Percentiles rank a stretch among this genome's conserved stretches.
Conservation (phyloP, 1,140 invertebrate species). For the Euura lappo region DNA sequence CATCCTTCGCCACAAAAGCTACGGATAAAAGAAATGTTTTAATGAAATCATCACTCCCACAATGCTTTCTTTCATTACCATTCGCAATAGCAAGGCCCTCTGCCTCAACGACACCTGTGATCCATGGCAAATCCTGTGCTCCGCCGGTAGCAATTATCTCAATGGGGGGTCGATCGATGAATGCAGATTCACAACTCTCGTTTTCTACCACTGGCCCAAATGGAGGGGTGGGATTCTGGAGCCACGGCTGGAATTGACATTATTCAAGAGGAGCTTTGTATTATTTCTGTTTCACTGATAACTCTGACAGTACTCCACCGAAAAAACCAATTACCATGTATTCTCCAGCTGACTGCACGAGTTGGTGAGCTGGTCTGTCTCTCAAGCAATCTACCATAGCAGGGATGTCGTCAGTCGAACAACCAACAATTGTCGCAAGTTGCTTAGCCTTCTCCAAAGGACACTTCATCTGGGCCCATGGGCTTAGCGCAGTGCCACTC, state of each 20-base stretch:
- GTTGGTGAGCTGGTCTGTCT: slow-evolving; percentile 54
- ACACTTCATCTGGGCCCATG: slow-evolving; percentile 61
- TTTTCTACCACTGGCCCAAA: background rate
- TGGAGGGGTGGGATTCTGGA: slow-evolving; percentile 44
- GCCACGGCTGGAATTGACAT: slow-evolving; percentile 42
- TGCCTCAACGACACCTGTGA: slow-evolving; percentile 64
- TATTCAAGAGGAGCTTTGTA: background rate
- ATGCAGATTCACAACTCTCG: slow-evolving; percentile 52
- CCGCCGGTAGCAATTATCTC: slow-evolving; percentile 60
- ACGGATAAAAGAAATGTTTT: background rate
- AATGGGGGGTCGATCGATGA: slow-evolving; percentile 64
- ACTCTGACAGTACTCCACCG: background rate
- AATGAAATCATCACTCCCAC: background rate
- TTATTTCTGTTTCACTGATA: background rate
- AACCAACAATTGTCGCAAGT: slow-evolving; percentile 64
- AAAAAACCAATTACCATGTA: slow-evolving; percentile 39
- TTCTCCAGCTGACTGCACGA: slow-evolving; percentile 42
- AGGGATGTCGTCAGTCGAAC: slow-evolving; percentile 49
- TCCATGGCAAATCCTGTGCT: slow-evolving; percentile 64
- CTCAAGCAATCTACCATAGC: slow-evolving; percentile 65
- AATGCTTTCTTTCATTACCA: slow-evolving; percentile 45
- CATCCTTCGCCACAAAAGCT: slow-evolving; percentile 60
- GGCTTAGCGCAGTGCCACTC: slow-evolving; percentile 65
- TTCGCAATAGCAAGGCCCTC: slow-evolving; percentile 69
- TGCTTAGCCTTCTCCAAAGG: slow-evolving; percentile 61